Evolutionary conservation across 2,888 invertebrate species (phyloP).

Genomic region (Apeira syringaria): DNA sequence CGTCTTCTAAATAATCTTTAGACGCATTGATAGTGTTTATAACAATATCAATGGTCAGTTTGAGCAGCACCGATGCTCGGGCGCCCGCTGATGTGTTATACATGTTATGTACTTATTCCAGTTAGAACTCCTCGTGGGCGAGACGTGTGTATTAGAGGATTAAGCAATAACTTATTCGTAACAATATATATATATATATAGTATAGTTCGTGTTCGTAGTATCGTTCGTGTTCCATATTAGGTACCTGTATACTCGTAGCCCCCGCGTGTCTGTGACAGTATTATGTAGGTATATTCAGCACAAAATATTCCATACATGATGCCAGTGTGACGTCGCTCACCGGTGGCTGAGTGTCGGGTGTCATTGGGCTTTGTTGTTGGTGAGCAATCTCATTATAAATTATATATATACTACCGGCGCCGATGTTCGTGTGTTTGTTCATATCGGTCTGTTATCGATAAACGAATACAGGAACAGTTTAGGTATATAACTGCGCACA

Average conservation of each 20-base stretch:
- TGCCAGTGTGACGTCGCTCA: neutral
- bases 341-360: neutral
- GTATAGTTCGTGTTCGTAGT: too few relatives aligned
- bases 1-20: too few relatives aligned
- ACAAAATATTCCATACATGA: constrained; percentile 26
- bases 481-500: too few relatives aligned
- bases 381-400: constrained; percentile 16
- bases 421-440: too few relatives aligned
- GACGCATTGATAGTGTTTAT: too few relatives aligned
- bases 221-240: constrained; percentile 16
- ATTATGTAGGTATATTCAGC: constrained; percentile 21
- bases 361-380: constrained; percentile 14
- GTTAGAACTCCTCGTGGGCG: too few relatives aligned
- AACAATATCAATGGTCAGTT: too few relatives aligned
- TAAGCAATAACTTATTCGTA: constrained; percentile 38
- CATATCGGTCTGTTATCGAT: too few relatives aligned
- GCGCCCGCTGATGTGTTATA: constrained; percentile 12
- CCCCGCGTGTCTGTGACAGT: constrained; percentile 24
- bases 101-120: constrained; percentile 21
- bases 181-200: constrained; percentile 14
- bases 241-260: constrained; percentile 1
- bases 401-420: too few relatives aligned
- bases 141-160: constrained; percentile 36
- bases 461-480: too few relatives aligned
- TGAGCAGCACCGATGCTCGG: too few relatives aligned